A percentile compares a stretch with the other conserved stretches of the same genome.
These are phyloP conservation scores for Drosophila lacertosa DNA, from an alignment of 1,140 invertebrate species.

Conservation along the genomic window DNA sequence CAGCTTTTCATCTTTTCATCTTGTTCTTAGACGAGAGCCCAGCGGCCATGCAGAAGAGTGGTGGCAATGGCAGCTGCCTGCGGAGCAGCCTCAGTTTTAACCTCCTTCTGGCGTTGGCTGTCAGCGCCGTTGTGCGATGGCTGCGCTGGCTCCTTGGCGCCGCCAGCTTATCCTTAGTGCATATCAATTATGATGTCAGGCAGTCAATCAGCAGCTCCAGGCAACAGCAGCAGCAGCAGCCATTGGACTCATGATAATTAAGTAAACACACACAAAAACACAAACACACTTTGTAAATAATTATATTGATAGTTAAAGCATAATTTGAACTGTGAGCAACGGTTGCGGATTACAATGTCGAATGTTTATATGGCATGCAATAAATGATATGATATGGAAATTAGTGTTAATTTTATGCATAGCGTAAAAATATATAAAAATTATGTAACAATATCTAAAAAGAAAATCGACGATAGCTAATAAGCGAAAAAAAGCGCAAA, in stretches of 20 bases:
- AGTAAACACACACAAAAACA: constrained; percentile 10
- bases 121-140: constrained; percentile 68
- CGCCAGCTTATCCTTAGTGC: constrained; percentile 52
- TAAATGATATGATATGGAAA: constrained; percentile 47
- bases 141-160: constrained; percentile 47
- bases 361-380: constrained; percentile 30
- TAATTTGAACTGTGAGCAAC: constrained; percentile 20
- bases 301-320: constrained; percentile 33
- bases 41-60: constrained; percentile 92
- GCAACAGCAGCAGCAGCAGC: constrained; percentile 8
- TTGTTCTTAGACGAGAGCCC: constrained; percentile 90
- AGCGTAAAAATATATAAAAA: constrained; percentile 55
- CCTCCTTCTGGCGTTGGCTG: constrained; percentile 54
- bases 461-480: constrained; percentile 18
- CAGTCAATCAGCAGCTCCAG: constrained; percentile 29
- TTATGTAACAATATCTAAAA: constrained; percentile 55
- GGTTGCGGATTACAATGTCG: constrained; percentile 6
- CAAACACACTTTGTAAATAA: constrained; percentile 41
- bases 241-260: constrained; percentile 66
- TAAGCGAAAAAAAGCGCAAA: constrained; percentile 1
- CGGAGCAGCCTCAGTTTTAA: constrained; percentile 34
- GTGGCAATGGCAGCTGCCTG: constrained; percentile 43
- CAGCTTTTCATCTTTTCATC: constrained; percentile 1
- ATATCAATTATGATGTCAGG: constrained; percentile 70
- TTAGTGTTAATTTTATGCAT: constrained; percentile 75